A percentile compares a stretch with the other conserved stretches of the same genome.
Evolutionary conservation across 2,113 vertebrate genomes (phyloP).

Genomic region (Rhodinocichla rosea): DNA sequence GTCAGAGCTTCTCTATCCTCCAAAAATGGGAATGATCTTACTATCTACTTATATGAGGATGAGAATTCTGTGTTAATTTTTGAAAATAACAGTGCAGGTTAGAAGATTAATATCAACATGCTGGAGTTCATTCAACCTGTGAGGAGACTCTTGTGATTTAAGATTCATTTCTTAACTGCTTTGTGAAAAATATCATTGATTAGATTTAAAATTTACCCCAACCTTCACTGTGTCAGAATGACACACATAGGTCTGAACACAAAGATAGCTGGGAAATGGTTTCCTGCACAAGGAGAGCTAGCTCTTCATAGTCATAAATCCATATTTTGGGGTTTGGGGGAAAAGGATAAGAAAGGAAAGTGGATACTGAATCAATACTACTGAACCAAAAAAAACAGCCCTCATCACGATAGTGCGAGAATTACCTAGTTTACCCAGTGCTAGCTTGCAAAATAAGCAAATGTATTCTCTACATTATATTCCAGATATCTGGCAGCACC

Average conservation of each 20-base stretch:
- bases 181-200: neutral
- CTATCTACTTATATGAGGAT: neutral
- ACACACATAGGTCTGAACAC: neutral
- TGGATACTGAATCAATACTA: neutral
- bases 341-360: neutral
- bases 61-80: neutral
- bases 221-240: neutral
- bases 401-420: neutral
- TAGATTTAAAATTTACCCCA: neutral
- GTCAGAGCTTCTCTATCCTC: neutral
- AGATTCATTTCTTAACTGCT: neutral
- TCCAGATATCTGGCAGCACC: neutral
- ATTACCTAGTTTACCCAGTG: neutral
- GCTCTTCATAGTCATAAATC: neutral
- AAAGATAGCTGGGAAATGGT: constrained; percentile 4
- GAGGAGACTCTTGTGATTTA: neutral
- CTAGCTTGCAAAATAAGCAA: neutral
- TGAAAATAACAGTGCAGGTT: neutral
- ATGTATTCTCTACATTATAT: neutral
- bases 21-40: neutral
- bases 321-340: neutral
- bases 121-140: neutral
- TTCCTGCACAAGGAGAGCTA: constrained; percentile 8
- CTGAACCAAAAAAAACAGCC: neutral
- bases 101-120: neutral